These are phyloP conservation scores for Garra rufa DNA, from an alignment of 2,113 vertebrate genomes.

Conservation along the genomic window DNA sequence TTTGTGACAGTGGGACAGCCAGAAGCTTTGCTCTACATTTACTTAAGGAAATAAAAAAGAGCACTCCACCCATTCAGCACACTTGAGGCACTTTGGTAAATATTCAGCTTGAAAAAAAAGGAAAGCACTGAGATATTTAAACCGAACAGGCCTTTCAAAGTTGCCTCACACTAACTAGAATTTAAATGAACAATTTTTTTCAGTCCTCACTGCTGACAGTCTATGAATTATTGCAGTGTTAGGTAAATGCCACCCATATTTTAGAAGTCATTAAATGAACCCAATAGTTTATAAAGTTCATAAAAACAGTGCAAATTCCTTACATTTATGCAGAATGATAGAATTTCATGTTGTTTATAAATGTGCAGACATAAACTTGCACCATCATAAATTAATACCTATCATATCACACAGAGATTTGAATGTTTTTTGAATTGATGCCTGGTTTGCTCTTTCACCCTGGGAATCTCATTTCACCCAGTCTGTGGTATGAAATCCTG, in stretches of 20 bases:
- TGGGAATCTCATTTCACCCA: constrained; percentile 16
- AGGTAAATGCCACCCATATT: not conserved
- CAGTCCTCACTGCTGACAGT: constrained; percentile 1
- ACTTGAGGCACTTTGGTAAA: constrained; percentile 27
- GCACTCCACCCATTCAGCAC: constrained; percentile 10
- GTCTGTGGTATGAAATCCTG: constrained; percentile 27
- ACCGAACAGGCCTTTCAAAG: not conserved
- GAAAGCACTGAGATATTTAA: constrained; percentile 16
- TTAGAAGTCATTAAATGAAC: not conserved
- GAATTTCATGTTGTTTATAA: not conserved
- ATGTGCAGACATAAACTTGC: constrained; percentile 11
- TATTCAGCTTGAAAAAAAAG: not conserved
- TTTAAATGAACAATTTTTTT: constrained; percentile 23
- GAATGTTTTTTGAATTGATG: not conserved
- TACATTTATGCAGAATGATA: not conserved
- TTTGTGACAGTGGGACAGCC: not conserved
- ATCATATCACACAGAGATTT: constrained; percentile 4
- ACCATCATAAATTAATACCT: constrained; percentile 9
- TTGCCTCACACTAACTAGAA: not conserved
- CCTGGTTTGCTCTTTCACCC: constrained; percentile 24
- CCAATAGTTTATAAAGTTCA: not conserved
- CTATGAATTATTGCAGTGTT: constrained; percentile 4
- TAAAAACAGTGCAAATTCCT: not conserved
- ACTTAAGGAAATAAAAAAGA: not conserved
- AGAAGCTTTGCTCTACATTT: not conserved